phyloP scores from a whole-genome alignment of 2,113 vertebrate species.

The Pollachius pollachius region DNA sequence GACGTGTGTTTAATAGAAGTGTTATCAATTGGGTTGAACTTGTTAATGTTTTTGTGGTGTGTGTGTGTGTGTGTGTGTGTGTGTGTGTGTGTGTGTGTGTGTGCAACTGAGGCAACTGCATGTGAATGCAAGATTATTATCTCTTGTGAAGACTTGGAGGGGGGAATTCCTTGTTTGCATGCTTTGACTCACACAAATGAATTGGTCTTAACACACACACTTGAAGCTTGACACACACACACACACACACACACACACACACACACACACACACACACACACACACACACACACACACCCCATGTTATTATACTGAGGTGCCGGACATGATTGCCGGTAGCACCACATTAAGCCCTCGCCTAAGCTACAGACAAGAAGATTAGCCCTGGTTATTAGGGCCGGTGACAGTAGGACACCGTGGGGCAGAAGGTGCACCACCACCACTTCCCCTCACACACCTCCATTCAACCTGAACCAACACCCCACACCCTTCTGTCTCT shows the following conservation, averaged over 20 bases:
- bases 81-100: not conserved
- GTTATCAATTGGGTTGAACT: too few relatives aligned
- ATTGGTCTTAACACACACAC: not conserved
- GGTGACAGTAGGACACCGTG: not conserved
- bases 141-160: constrained; percentile 37
- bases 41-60: too few relatives aligned
- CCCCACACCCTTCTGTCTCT: too few relatives aligned
- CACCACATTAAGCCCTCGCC: constrained; percentile 24
- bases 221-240: not conserved
- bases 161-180: constrained; percentile 50
- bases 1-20: too few relatives aligned
- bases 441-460: too few relatives aligned
- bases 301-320: not conserved
- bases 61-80: not conserved
- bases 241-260: constrained; percentile 1
- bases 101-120: not conserved
- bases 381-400: constrained; percentile 48
- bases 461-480: too few relatives aligned
- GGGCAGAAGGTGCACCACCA: not conserved
- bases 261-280: constrained; percentile 6
- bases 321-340: constrained; percentile 39
- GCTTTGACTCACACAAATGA: not conserved
- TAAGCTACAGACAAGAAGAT: constrained; percentile 51
- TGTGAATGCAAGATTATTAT: constrained; percentile 16
- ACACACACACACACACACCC: constrained; percentile 10